Percentiles rank a stretch among this genome's conserved stretches.
These are phyloP conservation scores for Zoanthus sansibaricus DNA, from an alignment of 92 coral and sea anemone genomes.

Conservation along the genomic window DNA sequence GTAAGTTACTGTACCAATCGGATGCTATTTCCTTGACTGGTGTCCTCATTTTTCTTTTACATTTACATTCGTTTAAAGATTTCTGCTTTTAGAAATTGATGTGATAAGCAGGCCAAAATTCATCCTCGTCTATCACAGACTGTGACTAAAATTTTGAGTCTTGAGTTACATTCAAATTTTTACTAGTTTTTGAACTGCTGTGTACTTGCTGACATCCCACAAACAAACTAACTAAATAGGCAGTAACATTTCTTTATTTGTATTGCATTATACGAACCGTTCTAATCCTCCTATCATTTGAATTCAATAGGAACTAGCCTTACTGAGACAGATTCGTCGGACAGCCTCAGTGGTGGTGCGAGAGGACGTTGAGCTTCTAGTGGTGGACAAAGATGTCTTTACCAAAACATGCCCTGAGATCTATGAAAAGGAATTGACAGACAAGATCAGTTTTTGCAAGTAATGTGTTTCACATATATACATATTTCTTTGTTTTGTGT, in stretches of 20 bases:
- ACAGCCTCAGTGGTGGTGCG: slow-evolving; percentile 98
- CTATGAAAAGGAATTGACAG: slow-evolving; percentile 88
- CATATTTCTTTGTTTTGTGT: neutral
- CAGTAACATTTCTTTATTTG: too few relatives aligned
- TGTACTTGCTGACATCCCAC: too few relatives aligned
- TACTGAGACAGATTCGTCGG: slow-evolving; percentile 84
- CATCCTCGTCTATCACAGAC: too few relatives aligned
- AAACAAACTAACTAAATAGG: too few relatives aligned
- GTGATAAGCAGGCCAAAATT: too few relatives aligned
- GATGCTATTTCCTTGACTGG: too few relatives aligned
- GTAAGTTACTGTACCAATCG: slow-evolving; percentile 50
- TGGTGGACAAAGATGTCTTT: slow-evolving; percentile 91
- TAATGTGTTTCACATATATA: slow-evolving; percentile 33
- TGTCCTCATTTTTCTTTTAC: too few relatives aligned
- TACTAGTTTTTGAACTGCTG: too few relatives aligned
- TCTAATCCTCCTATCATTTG: neutral
- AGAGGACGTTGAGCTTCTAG: slow-evolving; percentile 89
- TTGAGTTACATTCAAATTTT: too few relatives aligned
- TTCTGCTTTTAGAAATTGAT: too few relatives aligned
- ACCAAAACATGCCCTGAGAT: slow-evolving; percentile 91
- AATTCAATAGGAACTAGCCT: slow-evolving; percentile 82
- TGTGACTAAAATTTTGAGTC: too few relatives aligned
- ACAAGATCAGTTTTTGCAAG: slow-evolving; percentile 94
- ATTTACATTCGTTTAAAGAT: too few relatives aligned
- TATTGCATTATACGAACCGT: neutral